Percentiles rank a stretch among this genome's conserved stretches.
phyloP scores from a whole-genome alignment of 1,140 invertebrate genomes.

The Leptinotarsa defecta region DNA sequence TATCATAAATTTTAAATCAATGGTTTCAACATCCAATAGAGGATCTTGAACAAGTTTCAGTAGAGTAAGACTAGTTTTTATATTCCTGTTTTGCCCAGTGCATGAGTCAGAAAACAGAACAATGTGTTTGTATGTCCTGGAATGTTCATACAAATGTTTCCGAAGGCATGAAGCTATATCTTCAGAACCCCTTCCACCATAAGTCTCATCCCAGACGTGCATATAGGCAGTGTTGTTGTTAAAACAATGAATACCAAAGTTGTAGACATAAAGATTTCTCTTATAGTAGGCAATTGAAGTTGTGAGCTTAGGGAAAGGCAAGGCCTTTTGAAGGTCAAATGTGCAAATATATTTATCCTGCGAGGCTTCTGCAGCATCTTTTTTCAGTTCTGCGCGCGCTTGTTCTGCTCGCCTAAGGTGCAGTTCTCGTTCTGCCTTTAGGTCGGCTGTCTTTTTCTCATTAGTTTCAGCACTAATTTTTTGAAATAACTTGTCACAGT shows the following conservation, averaged over 20 bases:
- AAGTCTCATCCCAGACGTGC: conserved; percentile 27
- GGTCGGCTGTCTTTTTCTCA: conserved; percentile 13
- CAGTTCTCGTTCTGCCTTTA: conserved; percentile 11
- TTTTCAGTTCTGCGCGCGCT: conserved; percentile 3
- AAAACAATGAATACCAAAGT: conserved; percentile 26
- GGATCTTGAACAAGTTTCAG: conserved; percentile 20
- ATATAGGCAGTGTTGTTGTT: conserved; percentile 17
- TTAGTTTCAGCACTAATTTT: not conserved
- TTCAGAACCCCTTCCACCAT: conserved; percentile 28
- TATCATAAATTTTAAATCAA: conserved; percentile 21
- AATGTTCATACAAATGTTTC: conserved; percentile 23
- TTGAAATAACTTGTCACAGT: conserved; percentile 21
- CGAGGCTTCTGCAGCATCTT: conserved; percentile 20
- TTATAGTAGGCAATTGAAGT: conserved; percentile 29
- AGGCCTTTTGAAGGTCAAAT: conserved; percentile 2
- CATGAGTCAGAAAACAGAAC: conserved; percentile 33
- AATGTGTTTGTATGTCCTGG: not conserved
- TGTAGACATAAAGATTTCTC: conserved; percentile 29
- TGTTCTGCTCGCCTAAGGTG: conserved; percentile 9
- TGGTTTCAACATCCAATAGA: conserved; percentile 8
- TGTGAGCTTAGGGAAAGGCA: conserved; percentile 19
- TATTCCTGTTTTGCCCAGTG: conserved; percentile 33
- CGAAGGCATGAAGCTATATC: conserved; percentile 24
- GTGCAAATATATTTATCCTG: conserved; percentile 19
- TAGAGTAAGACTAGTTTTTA: conserved; percentile 17